Evolutionary conservation across 1,140 invertebrate genomes (phyloP), one percentile per base, ranked within the genome.

Genomic region (Nymphalis io): DNA sequence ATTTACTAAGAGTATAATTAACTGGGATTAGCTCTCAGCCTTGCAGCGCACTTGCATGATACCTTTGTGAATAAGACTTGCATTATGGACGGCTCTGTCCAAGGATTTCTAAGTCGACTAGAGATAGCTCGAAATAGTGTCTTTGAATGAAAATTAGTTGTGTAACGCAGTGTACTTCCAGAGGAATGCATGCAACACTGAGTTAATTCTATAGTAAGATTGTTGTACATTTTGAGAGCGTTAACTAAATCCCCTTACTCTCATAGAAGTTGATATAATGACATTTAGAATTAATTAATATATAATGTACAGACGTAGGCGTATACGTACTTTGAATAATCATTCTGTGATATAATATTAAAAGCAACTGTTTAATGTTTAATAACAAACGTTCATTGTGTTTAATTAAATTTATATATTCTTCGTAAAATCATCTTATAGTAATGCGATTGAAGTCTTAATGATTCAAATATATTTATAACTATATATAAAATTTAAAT

Each of bases 91-190:
- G 13, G 21, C 51, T 27, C 11, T 55, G 51, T 55, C 51, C 51
- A 55, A 55, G 51, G 51, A 55, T 55, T 55, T 21, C 51, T 55
- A 55, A 23, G 51, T 55, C 51, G 51, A 15, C 48, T 51, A 6
- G 12, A 55, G 20, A 55, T 55, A 55, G 23, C 51, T 12, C 20
- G 51, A 55, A 55, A 55, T 55, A 55, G 51, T 55, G 20, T 16
- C 15, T 55, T 55, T 55, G 51, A 55, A 55, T 55, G 51, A 55
- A 55, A 55, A 55, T 55, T 55, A 55, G 51, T 55, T 55, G 51
- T 27, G 21, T 23, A 27, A 55, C 21, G 21, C 23, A 55, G 21
- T 6, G 4, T 55, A 51, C 21, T 23, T n/a, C 51, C 0, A 55
- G 51, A 51, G 8, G 16, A 46, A 53, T 53, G 48, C 48, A 55